These are phyloP conservation scores for Urophycis tenuis DNA, from an alignment of 2,797 vertebrate species.

Conservation along the genomic window DNA sequence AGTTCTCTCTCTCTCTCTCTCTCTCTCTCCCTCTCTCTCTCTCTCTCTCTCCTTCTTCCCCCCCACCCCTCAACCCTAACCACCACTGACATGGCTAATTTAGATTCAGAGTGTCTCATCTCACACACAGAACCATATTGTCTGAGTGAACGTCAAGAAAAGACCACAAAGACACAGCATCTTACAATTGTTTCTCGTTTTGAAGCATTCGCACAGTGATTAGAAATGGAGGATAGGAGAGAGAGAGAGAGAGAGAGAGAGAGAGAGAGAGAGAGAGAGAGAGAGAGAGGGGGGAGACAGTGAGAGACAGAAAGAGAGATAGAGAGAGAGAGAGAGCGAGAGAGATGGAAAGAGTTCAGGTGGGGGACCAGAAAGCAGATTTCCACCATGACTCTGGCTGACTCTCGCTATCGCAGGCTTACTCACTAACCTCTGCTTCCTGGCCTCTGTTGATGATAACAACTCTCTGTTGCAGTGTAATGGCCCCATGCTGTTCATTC, in stretches of 20 bases:
- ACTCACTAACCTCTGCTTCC: slow-evolving; percentile 18
- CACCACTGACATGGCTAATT: not conserved
- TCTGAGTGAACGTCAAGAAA: not conserved
- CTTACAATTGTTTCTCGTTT: not conserved
- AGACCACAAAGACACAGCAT: not conserved
- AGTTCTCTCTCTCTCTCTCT: not conserved
- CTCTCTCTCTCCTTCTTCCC: not conserved
- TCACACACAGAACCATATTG: not conserved
- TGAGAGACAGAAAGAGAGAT: too few relatives aligned
- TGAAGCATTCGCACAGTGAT: not conserved
- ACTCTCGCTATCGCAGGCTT: not conserved
- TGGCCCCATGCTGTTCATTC: not conserved
- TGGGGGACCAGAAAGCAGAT: not conserved
- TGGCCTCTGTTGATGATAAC: slow-evolving; percentile 1
- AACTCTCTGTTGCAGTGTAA: slow-evolving; percentile 14
- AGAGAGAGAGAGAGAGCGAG: not conserved
- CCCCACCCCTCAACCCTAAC: not conserved
- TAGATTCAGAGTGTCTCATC: not conserved
- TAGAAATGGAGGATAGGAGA: not conserved
- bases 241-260: not conserved
- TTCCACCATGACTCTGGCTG: not conserved
- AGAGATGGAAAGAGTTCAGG: not conserved
- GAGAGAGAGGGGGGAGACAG: not conserved
- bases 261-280: not conserved
- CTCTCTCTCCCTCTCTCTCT: not conserved